Evolutionary conservation across 2,113 vertebrate genomes (phyloP), one percentile per base, ranked within the genome.

Genomic region (Syngnathoides biaculeatus): DNA sequence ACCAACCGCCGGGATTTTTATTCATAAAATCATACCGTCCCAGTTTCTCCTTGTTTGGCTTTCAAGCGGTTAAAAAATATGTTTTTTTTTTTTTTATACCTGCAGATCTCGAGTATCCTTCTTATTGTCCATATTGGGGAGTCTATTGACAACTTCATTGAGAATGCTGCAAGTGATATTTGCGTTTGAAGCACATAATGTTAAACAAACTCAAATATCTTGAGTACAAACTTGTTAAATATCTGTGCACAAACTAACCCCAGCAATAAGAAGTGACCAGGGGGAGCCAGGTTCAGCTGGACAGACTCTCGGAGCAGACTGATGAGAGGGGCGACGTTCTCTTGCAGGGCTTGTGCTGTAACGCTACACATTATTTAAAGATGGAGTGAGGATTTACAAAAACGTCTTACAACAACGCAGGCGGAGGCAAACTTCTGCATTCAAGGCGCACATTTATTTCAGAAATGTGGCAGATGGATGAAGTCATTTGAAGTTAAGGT

Each of bases 41-140:
- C 7, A 52, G 20, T 52, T 52, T 22, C 20, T 22, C 20, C 48
- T 52, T 8, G 3, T 10, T n/a, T 22, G 48, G n/a, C n/a, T n/a
- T 9, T 52, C 14, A 52, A 52, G 20, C 8, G 48, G 9, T 52
- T n/a, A n/a, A 52, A 52, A 20, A n/a, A 3, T 8, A 5, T 5
- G 17, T 0, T 12, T 69, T 4, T 48, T 65, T 47, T 0, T 12
- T 69, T 4, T 48, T 65, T 72, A 40, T 89, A 98, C 97, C 95
- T 98, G 97, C 56, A 99, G 80, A 72, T 99, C 97, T 83, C 82
- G 94, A 13, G 94, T 93, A 79, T 99, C 95, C 81, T 95, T 98
- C 89, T 97, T 98, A 83, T 89, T 98, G 67, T 98, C 97, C 80
- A 97, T 86, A 76, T 88, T 96, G 59, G 95, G 94, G 1, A 94